Evolutionary conservation across 2,888 invertebrate species (phyloP).

Genomic region (Andrena haemorrhoa): DNA sequence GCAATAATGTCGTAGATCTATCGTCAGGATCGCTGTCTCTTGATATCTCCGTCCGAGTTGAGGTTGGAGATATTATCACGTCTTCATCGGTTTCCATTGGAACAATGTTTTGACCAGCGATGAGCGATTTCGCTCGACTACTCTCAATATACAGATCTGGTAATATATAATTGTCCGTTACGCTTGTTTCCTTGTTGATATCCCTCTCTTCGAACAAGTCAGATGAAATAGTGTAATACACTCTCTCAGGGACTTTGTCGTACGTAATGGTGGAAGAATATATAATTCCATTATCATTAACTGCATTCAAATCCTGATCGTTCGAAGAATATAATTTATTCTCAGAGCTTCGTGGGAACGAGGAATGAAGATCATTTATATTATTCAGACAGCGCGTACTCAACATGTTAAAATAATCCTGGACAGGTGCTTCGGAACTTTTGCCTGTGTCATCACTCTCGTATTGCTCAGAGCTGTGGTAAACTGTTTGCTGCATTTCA

Average conservation of each 20-base stretch:
- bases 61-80: conserved; percentile 43
- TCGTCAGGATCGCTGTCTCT: conserved; percentile 71
- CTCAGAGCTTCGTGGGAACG: not conserved
- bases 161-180: not conserved
- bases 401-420: conserved; percentile 29
- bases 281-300: not conserved
- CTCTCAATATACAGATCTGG: conserved; percentile 1
- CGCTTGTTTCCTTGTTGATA: not conserved
- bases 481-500: conserved; percentile 9
- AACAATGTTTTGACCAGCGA: conserved; percentile 2
- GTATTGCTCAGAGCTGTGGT: conserved; percentile 42
- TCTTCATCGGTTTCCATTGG: conserved; percentile 66
- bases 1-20: conserved; percentile 69
- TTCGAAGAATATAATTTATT: not conserved
- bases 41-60: conserved; percentile 65
- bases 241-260: conserved; percentile 43
- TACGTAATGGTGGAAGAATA: conserved; percentile 11
- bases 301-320: not conserved
- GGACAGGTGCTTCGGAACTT: conserved; percentile 31
- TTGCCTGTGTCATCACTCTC: conserved; percentile 37
- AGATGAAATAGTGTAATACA: conserved; percentile 46
- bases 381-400: not conserved
- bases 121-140: not conserved
- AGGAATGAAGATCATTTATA: conserved; percentile 6
- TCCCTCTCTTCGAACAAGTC: conserved; percentile 13